phyloP scores from a whole-genome alignment of 2,797 vertebrate species.

The Oreochromis mossambicus region DNA sequence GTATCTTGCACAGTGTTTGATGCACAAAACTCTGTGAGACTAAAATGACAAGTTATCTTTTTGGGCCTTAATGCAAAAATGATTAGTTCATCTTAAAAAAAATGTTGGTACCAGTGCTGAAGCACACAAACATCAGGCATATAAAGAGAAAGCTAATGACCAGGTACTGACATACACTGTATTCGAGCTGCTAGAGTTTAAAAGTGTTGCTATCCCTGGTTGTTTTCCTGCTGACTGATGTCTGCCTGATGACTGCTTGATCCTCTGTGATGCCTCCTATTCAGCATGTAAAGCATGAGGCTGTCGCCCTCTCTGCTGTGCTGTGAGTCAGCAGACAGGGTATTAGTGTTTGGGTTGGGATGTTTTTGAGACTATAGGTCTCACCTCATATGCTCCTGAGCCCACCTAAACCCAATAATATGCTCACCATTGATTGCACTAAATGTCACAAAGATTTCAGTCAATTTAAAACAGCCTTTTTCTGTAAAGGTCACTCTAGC shows the following conservation, averaged over 20 bases:
- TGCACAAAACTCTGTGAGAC: neutral
- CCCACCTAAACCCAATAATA: neutral
- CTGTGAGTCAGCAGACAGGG: constrained; percentile 50
- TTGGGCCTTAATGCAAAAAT: neutral
- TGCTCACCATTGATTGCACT: neutral
- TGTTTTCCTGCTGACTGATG: constrained; percentile 38
- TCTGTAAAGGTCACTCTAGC: neutral
- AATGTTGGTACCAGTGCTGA: neutral
- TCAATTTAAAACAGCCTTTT: neutral
- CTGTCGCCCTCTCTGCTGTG: constrained; percentile 17
- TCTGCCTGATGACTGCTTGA: constrained; percentile 23
- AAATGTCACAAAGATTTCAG: neutral
- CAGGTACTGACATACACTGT: neutral
- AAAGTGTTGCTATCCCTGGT: neutral
- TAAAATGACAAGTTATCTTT: neutral
- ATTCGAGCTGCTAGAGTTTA: neutral
- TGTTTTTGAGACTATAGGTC: neutral
- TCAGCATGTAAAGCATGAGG: constrained; percentile 26
- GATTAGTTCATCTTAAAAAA: neutral
- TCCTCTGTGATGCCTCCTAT: constrained; percentile 42
- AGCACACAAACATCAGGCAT: neutral
- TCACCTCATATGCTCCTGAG: neutral
- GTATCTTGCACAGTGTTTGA: neutral
- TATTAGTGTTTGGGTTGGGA: constrained; percentile 35
- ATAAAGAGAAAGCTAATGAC: neutral